Conservation (phyloP, 2,797 vertebrate genomes). For the Prunella strophiata region DNA sequence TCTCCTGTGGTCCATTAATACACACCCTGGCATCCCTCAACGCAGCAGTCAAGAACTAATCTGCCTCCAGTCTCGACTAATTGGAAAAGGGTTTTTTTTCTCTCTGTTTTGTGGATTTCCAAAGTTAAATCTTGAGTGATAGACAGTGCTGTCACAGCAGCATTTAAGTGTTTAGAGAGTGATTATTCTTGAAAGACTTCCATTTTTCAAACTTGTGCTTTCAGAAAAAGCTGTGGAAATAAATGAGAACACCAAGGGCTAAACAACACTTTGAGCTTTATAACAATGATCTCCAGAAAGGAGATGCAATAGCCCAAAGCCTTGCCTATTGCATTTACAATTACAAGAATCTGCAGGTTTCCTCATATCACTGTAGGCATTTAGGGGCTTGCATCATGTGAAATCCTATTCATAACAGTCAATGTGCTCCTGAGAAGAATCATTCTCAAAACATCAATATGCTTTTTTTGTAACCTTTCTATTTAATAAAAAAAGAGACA, state of each 20-base stretch:
- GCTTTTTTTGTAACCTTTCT: conserved; percentile 77
- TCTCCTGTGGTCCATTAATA: conserved; percentile 52
- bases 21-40: background rate
- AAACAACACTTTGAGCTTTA: conserved; percentile 56
- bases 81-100: conserved; percentile 70
- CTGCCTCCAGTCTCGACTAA: conserved; percentile 72
- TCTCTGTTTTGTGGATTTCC: conserved; percentile 72
- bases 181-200: conserved; percentile 75
- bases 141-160: conserved; percentile 80
- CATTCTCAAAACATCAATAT: conserved; percentile 73
- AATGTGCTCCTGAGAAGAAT: conserved; percentile 68
- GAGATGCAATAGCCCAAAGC: conserved; percentile 44
- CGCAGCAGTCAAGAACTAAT: conserved; percentile 61
- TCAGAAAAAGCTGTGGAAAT: conserved; percentile 63
- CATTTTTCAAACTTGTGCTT: conserved; percentile 73
- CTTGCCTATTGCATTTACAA: conserved; percentile 50
- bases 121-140: conserved; percentile 80
- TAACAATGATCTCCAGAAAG: conserved; percentile 52
- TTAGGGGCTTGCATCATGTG: conserved; percentile 48
- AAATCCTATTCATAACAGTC: conserved; percentile 74
- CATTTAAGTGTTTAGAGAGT: conserved; percentile 78
- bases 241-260: conserved; percentile 67
- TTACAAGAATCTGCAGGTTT: conserved; percentile 54
- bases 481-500: conserved; percentile 81
- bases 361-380: conserved; percentile 29